Base-by-base conservation (phyloP, 2,888 invertebrate genomes). In the Synergus japonicus region DNA sequence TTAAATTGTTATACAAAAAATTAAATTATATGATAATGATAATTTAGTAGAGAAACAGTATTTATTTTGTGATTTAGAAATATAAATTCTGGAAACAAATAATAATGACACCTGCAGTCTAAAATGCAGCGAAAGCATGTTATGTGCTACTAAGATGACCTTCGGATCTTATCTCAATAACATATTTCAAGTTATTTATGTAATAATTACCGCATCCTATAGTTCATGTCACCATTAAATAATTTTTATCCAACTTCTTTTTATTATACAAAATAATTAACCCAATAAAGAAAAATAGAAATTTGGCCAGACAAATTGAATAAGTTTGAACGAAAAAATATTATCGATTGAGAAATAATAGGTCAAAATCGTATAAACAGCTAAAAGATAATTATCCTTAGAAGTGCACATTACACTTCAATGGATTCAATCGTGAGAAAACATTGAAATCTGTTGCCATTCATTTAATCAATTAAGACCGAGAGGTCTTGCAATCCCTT, bases 171-270 rank as follows among this genome's bases (percentile, higher is more conserved):
- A 73, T 73, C 54, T 54, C n/a, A 41, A 54, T 73, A 54, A 54
- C n/a, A 69, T 37, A 69, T 69, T 73, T 15, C 49, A 73, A n/a
- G 73, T 73, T 49, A 41, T 73, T 73, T 73, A 58, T 73, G 54
- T 37, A 54, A 73, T 37, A 54, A 54, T 54, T 54, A 10, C 15
- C 69, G 10, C 37, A 73, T 41, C 10, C 54, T 73, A 43, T 37
- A 29, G 63, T 37, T 41, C 12, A 76, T 13, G 8, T 37, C 18
- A 60, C 18, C 9, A 44, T 22, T 15, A 41, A 12, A 18, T 9
- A 41, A 67, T 43, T 67, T 44, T 66, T 4, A n/a, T 37, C 5
- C 12, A 60, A 60, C 18, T 60, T 44, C 2, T 54, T 54, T 54
- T 15, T n/a, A n/a, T 54, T n/a, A 7, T 54, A n/a, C n/a, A 49